Base-by-base conservation (phyloP, 2,797 vertebrate species). In the Rousettus madagascariensis region DNA sequence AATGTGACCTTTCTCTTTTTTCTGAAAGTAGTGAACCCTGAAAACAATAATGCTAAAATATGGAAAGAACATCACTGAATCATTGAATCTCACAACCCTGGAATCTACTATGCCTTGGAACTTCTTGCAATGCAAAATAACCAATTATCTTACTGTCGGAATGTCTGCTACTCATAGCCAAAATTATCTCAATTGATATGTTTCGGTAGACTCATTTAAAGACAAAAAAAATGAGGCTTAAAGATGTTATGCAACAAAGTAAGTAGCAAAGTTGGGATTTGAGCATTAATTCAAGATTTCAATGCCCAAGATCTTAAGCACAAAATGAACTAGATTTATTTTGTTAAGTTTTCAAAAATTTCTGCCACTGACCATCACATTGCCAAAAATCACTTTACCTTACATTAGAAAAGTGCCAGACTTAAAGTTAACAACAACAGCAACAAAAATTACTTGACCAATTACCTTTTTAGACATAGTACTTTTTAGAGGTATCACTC, bases 321-420 rank as follows among this genome's bases (percentile, higher is more conserved):
- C 59, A 85, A 90, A 92, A 86, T 75, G 19, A 94, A 71, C 3
- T 68, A 9, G 24, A 69, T 26, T 12, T 15, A 61, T 90, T 90
- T 94, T 68, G 59, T 82, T 74, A 66, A 30, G 2, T 78, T 94
- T 74, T 41, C 41, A 63, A 6, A 95, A 69, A 59, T 7, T 43
- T 6, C 69, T 74, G 9, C 41, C 46, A 66, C 10, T 63, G 36
- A 63, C 19, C 65, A 38, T 49, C 24, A n/a, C 43, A 43, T 88
- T 61, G 68, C 19, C 13, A 61, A 91, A 91, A 80, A 46, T 59
- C 12, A 77, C 72, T 85, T 88, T 95, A 69, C 8, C 30, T 95
- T 36, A 75, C 20, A 9, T 66, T 75, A 85, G 41, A 82, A 90
- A 96, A 90, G n/a, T 41, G 33, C 5, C 65, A 63, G 30, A 86